Percentiles rank a stretch among this genome's conserved stretches.
Conservation (phyloP, 2,797 vertebrate species). For the Lagorchestes hirsutus region DNA sequence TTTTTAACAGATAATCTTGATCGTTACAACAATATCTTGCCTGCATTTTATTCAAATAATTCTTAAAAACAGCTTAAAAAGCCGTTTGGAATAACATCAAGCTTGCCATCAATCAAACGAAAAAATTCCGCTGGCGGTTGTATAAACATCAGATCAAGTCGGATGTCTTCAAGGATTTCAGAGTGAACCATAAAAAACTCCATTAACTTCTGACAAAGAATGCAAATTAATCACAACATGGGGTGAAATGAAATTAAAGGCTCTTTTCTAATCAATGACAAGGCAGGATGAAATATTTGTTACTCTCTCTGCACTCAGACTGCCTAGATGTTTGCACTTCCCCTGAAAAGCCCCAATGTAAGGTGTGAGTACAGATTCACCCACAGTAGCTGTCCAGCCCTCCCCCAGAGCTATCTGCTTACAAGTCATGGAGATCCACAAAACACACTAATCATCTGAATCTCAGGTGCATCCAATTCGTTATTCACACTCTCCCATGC, state of each 20-base stretch:
- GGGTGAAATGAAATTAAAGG: constrained; percentile 99
- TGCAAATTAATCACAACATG: constrained; percentile 99
- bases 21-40: constrained; percentile 89
- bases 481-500: constrained; percentile 88
- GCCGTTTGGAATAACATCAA: constrained; percentile 92
- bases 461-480: constrained; percentile 92
- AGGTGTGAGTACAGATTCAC: constrained; percentile 82
- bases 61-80: constrained; percentile 94
- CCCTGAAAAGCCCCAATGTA: constrained; percentile 85
- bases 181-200: constrained; percentile 98
- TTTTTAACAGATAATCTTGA: constrained; percentile 91
- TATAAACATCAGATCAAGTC: constrained; percentile 99
- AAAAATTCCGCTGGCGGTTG: constrained; percentile 98
- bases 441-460: constrained; percentile 87
- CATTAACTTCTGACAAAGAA: constrained; percentile 99
- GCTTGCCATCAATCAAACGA: constrained; percentile 93
- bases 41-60: constrained; percentile 92
- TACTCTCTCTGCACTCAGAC: constrained; percentile 80
- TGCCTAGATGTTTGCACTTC: constrained; percentile 79
- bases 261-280: constrained; percentile 99
- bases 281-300: constrained; percentile 93
- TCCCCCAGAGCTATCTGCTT: constrained; percentile 79
- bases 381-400: constrained; percentile 75
- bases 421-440: constrained; percentile 81
- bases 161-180: constrained; percentile 98